Evolutionary conservation across 2,113 vertebrate species (phyloP).

Genomic region (Engystomops pustulosus): DNA sequence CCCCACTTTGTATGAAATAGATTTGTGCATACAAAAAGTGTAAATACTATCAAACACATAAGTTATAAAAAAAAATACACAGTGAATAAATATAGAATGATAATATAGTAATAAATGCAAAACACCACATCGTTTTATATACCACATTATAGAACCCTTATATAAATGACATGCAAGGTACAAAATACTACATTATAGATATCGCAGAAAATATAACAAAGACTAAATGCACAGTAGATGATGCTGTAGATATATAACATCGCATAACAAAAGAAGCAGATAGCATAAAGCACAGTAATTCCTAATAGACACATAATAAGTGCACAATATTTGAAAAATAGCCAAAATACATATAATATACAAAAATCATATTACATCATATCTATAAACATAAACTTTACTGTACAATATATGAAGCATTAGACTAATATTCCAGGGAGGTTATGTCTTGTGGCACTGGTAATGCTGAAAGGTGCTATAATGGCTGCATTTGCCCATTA

Average conservation of each 20-base stretch:
- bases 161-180: no score
- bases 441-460: background rate
- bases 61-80: no score
- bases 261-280: no score
- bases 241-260: no score
- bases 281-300: no score
- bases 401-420: background rate
- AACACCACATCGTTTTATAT: no score
- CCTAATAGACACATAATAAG: background rate
- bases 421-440: background rate
- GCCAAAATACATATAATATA: background rate
- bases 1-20: no score
- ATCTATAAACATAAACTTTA: no score
- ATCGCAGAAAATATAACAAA: background rate
- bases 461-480: conserved; percentile 10
- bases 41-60: no score
- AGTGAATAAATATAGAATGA: background rate
- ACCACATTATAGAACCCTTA: no score
- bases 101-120: background rate
- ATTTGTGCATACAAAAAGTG: background rate
- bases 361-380: background rate
- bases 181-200: background rate
- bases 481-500: conserved; percentile 62
- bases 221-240: background rate
- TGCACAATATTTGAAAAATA: background rate